Conservation (phyloP, 2,797 vertebrate genomes). For the Danio aesculapii region DNA sequence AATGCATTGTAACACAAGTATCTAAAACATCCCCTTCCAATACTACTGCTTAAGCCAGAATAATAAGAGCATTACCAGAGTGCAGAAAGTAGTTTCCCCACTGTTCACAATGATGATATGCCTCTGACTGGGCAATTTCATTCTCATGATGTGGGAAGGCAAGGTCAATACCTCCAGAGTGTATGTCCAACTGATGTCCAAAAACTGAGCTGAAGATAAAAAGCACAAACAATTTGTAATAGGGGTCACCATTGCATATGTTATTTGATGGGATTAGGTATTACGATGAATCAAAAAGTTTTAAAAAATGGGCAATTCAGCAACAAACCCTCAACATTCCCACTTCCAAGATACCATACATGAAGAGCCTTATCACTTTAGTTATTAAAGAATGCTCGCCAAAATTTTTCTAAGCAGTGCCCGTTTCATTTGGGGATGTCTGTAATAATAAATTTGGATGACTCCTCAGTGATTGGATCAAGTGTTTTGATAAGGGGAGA, state of each 20-base stretch:
- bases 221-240: not conserved
- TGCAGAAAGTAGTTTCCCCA: conserved; percentile 98
- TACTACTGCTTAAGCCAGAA: not conserved
- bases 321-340: not conserved
- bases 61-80: conserved; percentile 81
- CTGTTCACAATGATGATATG: conserved; percentile 88
- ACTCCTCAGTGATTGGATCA: no score
- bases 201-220: conserved; percentile 86
- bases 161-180: conserved; percentile 92
- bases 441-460: no score
- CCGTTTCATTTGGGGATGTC: no score
- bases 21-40: not conserved
- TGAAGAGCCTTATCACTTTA: no score
- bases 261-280: not conserved
- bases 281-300: not conserved
- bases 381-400: no score
- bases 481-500: no score
- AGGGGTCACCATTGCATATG: not conserved
- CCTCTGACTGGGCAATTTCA: conserved; percentile 95
- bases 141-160: conserved; percentile 99
- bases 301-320: not conserved
- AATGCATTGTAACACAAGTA: not conserved
- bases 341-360: no score
- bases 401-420: no score
- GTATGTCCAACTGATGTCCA: conserved; percentile 92